Evolutionary conservation across 35 echinoderm and acorn worm species (phyloP), one percentile per base, ranked within the genome.

Genomic region (Stichopus chloronotus): DNA sequence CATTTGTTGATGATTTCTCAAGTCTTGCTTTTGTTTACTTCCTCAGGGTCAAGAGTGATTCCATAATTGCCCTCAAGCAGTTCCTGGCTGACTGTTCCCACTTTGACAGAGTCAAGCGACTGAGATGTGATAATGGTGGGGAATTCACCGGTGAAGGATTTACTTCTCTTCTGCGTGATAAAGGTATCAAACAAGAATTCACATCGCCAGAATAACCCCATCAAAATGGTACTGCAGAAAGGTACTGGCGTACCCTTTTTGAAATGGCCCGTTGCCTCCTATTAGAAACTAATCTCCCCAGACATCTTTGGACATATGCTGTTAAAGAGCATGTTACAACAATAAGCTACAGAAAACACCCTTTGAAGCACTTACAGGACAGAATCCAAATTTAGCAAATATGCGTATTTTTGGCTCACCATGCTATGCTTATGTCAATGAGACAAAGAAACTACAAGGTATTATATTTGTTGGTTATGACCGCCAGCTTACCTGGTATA

Each of bases 401-500:
- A 93, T 93, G 83, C 43, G 74, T 9, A 52, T 88, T 9, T 92
- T 92, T 69, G 94, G 94, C 0, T 87, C 94, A 24, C 13, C 12
- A 23, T 95, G 94, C 19, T 95, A 87, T 92, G 90, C 80, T 17
- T 92, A 92, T 59, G 19, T 85, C 2, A 61, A 94, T 77, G 63
- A 84, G 4, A 90, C 4, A 68, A 91, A 76, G 78, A 94, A 94
- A 91, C 63, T 94, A 83, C 8, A 94, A 68, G 93, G 87, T n/a
- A n/a, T n/a, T 54, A 74, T 94, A 63, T 94, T 94, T 91, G 78
- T 94, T 53, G 93, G 93, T 6, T 91, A 94, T 94, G 93, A 91
- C 59, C 60, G 0, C 93, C 93, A 58, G 78, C 93, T 12, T 94
- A 91, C 85, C 52, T 94, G 12, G 86, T 94, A 55, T 94, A 94